Conservation (phyloP, 2,113 vertebrate genomes). For the Indicator indicator region DNA sequence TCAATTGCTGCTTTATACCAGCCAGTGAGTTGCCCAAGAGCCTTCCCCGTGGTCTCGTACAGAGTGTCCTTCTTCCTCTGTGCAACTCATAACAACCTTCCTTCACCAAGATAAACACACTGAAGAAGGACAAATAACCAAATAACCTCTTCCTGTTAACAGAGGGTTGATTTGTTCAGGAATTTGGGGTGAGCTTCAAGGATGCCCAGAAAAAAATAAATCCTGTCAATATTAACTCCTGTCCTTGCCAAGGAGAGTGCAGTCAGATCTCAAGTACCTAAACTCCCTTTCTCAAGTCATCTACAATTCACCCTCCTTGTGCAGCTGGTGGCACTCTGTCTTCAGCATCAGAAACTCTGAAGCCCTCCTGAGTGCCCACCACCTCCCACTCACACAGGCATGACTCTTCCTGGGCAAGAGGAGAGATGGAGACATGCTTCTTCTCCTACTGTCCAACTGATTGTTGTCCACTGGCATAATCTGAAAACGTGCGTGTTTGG, state of each 20-base stretch:
- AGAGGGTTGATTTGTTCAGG: not conserved
- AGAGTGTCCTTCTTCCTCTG: not conserved
- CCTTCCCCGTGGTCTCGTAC: not conserved
- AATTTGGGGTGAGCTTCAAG: not conserved
- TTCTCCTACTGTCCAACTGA: fast-evolving
- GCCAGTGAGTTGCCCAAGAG: not conserved
- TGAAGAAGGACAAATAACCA: not conserved
- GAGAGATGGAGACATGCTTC: not conserved
- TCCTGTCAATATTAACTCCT: not conserved
- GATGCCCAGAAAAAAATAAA: not conserved
- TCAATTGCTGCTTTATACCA: not conserved
- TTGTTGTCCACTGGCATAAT: not conserved
- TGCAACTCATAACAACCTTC: not conserved
- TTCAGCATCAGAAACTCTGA: not conserved
- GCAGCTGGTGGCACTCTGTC: not conserved
- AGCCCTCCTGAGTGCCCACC: fast-evolving
- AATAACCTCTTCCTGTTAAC: not conserved
- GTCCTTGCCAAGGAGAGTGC: not conserved
- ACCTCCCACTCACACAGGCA: not conserved
- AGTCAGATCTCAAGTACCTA: not conserved
- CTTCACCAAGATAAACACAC: not conserved
- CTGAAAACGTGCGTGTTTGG: fast-evolving
- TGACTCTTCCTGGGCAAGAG: not conserved
- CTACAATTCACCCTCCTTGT: not conserved
- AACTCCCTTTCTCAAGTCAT: not conserved